Evolutionary conservation across 2,797 vertebrate species (phyloP), one percentile per base, ranked within the genome.

Genomic region (Rhabdophis nuchalis): DNA sequence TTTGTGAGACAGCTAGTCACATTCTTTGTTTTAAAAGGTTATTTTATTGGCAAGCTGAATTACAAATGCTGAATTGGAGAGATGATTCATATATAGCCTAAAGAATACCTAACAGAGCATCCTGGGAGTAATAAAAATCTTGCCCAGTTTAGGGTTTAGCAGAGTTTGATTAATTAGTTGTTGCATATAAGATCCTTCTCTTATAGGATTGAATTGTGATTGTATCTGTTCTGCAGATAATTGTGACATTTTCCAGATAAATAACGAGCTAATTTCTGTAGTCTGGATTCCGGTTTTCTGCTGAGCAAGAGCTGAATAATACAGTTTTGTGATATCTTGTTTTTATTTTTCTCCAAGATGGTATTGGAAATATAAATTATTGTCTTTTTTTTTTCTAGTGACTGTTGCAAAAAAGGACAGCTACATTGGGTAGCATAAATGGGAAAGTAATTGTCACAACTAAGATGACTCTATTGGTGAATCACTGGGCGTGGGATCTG

Each of bases 401-500:
- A 10, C 89, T 94, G 13, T 95, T 93, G 91, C 94, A 94, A 68
- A 54, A 94, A 32, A 91, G 72, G 72, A 25, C 50, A 36, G 57
- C 92, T 94, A 92, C 82, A 61, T 93, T 82, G 2, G 0, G 16
- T 14, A 0, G 25, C 93, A 61, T 92, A 85, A 3, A 10, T 90
- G 46, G 89, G 91, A 93, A 90, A 92, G 92, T 0, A 0, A 53
- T 93, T 96, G 87, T 88, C 20, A 92, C 85, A 89, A 82, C 93
- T 93, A 68, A 13, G 54, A 91, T 93, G 57, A 54, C 88, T 95
- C 1, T 94, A 85, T 90, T 8, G 12, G 5, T 93, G 94, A 93
- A 96, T 92, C 92, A 94, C 93, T 95, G 93, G 0, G 20, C 93
- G 94, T 95, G 94, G 94, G 94, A 96, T 93, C 92, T 92, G 92